Evolutionary conservation across 2,113 vertebrate species (phyloP).

Genomic region (Riparia riparia): DNA sequence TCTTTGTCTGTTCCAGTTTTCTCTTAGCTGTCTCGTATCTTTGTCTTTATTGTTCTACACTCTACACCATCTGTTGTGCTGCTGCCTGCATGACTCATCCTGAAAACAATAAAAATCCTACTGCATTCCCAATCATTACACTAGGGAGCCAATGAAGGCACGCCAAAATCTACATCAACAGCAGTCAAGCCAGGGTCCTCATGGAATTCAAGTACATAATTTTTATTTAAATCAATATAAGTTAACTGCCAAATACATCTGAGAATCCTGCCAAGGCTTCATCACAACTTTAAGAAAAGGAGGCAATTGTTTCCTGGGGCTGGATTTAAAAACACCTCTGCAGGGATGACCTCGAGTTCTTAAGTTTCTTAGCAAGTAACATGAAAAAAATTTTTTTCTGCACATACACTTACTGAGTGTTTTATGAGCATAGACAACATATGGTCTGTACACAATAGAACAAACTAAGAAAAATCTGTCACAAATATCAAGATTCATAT

Average conservation of each 20-base stretch:
- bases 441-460: slow-evolving; percentile 2
- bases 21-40: slow-evolving; percentile 18
- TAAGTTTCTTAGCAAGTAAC: background rate
- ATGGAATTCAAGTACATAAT: slow-evolving; percentile 37
- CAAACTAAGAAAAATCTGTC: slow-evolving; percentile 10
- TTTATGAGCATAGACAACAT: slow-evolving; percentile 20
- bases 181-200: slow-evolving; percentile 6
- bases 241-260: slow-evolving; percentile 22
- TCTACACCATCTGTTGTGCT: slow-evolving; percentile 29
- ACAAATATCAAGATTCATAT: slow-evolving; percentile 10
- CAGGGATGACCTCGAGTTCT: slow-evolving; percentile 30
- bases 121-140: background rate
- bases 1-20: background rate
- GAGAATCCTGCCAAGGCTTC: slow-evolving; percentile 40
- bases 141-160: background rate
- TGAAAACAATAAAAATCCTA: slow-evolving; percentile 50
- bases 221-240: slow-evolving; percentile 45
- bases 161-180: slow-evolving; percentile 27
- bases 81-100: slow-evolving; percentile 53
- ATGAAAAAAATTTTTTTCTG: background rate
- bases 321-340: slow-evolving; percentile 49
- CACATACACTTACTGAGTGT: background rate
- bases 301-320: slow-evolving; percentile 22
- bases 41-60: slow-evolving; percentile 32
- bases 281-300: background rate